Base-by-base conservation (phyloP, 2,113 vertebrate genomes). In the Lichenostomus cassidix region DNA sequence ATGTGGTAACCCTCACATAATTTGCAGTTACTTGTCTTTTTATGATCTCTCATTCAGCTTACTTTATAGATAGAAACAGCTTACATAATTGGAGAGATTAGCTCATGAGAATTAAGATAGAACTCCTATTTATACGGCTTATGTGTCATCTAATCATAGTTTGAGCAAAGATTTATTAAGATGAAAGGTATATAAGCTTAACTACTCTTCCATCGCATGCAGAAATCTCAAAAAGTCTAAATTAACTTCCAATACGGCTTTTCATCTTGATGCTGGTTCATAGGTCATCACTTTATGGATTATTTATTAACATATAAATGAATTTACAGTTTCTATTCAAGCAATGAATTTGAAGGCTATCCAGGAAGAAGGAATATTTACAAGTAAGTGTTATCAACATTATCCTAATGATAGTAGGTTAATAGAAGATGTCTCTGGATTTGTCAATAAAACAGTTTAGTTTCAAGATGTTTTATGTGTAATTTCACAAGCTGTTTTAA, bases 341-440 rank as follows among this genome's bases (percentile, higher is more conserved):
- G 98, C 96, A 98, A 98, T 96, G 98, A 98, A 97, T 98, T 98
- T 98, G 98, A 98, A 98, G 97, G 96, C 74, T 97, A 97, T 49
- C 98, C 98, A 92, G 98, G 98, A 96, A 98, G 98, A 96, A 98
- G 98, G 86, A 98, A 98, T 95, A 98, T 98, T 94, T 98, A 98
- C 88, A 98, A 97, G 98, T 98, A 98, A 96, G 93, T 96, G 52
- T 78, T 73, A 77, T 55, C 64, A 79, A 53, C 33, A 62, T 71
- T 94, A 71, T 59, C 80, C 85, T 55, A 97, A 62, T 89, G 56
- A 88, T 96, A 52, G 29, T 59, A 59, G 18, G 3, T 84, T 83
- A 58, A 75, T 91, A 87, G 49, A 79, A 76, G 42, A 44, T 79
- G 52, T 33, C 9, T 84, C 19, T 83, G 53, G 23, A 84, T 73